These are phyloP conservation scores for Gopherus flavomarginatus DNA, from an alignment of 2,113 vertebrate species.

Conservation along the genomic window DNA sequence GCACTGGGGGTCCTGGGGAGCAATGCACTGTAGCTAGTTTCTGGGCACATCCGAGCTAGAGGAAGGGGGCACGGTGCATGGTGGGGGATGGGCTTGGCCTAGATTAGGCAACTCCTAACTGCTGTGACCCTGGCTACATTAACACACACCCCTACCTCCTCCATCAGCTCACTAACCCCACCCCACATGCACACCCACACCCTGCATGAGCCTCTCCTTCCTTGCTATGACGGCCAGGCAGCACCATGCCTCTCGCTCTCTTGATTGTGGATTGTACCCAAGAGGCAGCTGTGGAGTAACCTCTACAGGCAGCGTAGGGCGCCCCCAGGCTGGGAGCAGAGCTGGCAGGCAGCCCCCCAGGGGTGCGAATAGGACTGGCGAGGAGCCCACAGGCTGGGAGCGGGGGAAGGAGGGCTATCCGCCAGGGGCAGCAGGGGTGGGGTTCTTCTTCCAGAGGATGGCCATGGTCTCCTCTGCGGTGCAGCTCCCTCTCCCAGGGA, in stretches of 20 bases:
- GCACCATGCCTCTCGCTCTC: conserved; percentile 65
- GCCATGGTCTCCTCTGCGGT: neutral
- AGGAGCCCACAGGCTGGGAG: neutral
- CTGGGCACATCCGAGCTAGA: neutral
- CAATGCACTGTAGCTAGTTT: neutral
- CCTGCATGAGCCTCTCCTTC: conserved; percentile 49
- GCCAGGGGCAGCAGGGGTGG: neutral
- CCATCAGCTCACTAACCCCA: conserved; percentile 55
- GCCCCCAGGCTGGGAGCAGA: neutral
- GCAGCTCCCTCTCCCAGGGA: neutral
- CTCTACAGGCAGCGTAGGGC: neutral
- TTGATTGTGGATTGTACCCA: conserved; percentile 79
- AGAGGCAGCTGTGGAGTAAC: conserved; percentile 4
- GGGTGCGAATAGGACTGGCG: neutral
- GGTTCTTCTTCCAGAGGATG: neutral
- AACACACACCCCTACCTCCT: neutral
- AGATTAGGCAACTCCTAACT: neutral
- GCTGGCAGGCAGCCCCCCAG: neutral
- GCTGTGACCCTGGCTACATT: neutral
- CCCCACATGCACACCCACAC: neutral
- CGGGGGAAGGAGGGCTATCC: neutral
- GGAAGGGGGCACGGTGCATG: too few relatives aligned
- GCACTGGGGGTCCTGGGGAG: neutral
- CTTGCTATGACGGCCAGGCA: conserved; percentile 73
- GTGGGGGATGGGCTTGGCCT: neutral